Base-by-base conservation (phyloP, 2,113 vertebrate genomes). In the Micromys minutus region DNA sequence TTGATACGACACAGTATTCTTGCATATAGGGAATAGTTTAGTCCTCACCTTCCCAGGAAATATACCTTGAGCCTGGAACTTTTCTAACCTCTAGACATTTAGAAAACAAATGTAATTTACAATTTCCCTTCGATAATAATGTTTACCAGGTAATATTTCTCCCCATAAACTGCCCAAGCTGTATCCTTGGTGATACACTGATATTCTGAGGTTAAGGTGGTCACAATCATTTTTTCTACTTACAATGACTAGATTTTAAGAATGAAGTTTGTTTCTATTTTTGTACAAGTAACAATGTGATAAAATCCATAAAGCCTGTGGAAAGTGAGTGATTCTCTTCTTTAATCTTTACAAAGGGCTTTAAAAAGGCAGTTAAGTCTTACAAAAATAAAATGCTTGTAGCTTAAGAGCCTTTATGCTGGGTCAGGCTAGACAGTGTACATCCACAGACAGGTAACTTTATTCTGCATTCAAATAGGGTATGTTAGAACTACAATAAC, bases 161-260 rank as follows among this genome's bases (percentile, higher is more conserved):
- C 52, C 67, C 57, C 52, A 39, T 21, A 65, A 26, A 55, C 0
- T 74, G 29, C 16, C 52, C 16, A 69, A 31, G 2, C 7, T 36
- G 19, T 39, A 1, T 61, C 7, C 2, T 83, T 10, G 26, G 22
- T 13, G 29, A 89, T 69, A 85, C 12, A 71, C 29, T 75, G 45
- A 55, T 67, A n/a, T 59, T 90, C 21, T 36, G 76, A 50, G 19
- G 22, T 55, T 12, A 69, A 24, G 31, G 7, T 16, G 12, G 15
- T 83, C 50, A 67, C 26, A 31, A n/a, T 87, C 6, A 39, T 93
- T 89, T 95, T 31, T 89, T 75, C n/a, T 93, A 55, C 69, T 77
- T 83, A 65, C 34, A 92, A 34, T 89, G 36, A 65, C 15, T 39
- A 42, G 16, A 34, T 16, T 94, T 92, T 47, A 85, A 87, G 81